phyloP scores from a whole-genome alignment of 2,113 vertebrate genomes.

The Riparia riparia region DNA sequence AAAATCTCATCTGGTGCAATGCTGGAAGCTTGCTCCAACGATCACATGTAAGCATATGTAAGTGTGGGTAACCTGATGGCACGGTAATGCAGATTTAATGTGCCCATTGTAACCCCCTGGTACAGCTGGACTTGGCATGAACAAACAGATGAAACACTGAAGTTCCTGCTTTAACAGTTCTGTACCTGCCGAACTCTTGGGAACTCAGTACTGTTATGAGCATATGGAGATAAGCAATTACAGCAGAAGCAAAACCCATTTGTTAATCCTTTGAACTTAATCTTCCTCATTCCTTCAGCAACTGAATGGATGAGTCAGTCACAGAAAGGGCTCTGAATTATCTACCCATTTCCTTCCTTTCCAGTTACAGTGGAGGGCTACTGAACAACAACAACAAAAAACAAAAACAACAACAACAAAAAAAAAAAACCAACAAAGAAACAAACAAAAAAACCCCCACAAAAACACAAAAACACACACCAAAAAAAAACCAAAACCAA shows the following conservation, averaged over 20 bases:
- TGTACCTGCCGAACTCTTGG: not conserved
- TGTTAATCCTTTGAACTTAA: not conserved
- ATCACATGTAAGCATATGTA: not conserved
- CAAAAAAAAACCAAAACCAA: too few species aligned
- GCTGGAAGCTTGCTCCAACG: not conserved
- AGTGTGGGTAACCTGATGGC: not conserved
- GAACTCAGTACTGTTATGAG: not conserved
- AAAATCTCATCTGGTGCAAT: not conserved
- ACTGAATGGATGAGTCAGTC: not conserved
- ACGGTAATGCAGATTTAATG: not conserved
- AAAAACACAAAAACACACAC: too few species aligned
- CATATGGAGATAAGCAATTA: not conserved
- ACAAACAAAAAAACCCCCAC: too few species aligned
- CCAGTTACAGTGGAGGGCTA: not conserved
- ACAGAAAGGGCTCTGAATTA: not conserved
- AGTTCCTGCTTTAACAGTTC: not conserved
- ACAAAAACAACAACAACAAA: not conserved
- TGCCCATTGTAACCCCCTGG: not conserved
- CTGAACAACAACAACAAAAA: not conserved
- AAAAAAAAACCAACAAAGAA: too few species aligned
- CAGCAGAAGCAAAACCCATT: not conserved
- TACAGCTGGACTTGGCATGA: not conserved
- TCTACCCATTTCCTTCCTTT: not conserved
- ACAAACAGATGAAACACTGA: not conserved
- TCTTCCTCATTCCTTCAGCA: not conserved